These are phyloP conservation scores for Peromyscus nudipes DNA, from an alignment of 2,797 vertebrate species.

Conservation along the genomic window DNA sequence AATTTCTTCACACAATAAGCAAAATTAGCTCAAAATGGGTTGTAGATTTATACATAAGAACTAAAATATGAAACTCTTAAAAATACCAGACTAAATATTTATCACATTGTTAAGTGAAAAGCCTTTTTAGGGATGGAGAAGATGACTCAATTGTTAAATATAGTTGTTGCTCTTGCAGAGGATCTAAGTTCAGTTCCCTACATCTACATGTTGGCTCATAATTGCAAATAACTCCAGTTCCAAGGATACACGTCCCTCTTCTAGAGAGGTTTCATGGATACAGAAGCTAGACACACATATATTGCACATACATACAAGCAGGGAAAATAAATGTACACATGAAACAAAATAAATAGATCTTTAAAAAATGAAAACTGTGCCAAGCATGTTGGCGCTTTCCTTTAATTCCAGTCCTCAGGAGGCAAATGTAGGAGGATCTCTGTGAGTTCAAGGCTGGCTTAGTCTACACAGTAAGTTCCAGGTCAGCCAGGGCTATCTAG, in stretches of 20 bases:
- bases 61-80: not conserved
- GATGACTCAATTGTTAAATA: not conserved
- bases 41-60: not conserved
- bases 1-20: not conserved
- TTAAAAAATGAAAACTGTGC: not conserved
- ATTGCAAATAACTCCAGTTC: not conserved
- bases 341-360: not conserved
- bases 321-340: not conserved
- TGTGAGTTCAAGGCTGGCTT: not conserved
- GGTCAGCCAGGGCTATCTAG: too few relatives aligned
- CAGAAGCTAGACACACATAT: not conserved
- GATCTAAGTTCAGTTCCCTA: too few relatives aligned
- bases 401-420: not conserved
- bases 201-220: not conserved
- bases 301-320: not conserved
- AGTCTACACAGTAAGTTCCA: not conserved
- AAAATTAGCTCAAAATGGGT: not conserved
- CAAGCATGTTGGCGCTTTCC: not conserved
- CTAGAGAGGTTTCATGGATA: not conserved
- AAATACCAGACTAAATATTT: not conserved
- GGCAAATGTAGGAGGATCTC: not conserved
- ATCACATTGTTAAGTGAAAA: not conserved
- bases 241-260: not conserved
- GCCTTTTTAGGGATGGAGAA: not conserved
- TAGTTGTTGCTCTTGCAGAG: not conserved